These are phyloP conservation scores for Drosophila paracracens DNA, from an alignment of 2,888 invertebrate species.

Conservation along the genomic window DNA sequence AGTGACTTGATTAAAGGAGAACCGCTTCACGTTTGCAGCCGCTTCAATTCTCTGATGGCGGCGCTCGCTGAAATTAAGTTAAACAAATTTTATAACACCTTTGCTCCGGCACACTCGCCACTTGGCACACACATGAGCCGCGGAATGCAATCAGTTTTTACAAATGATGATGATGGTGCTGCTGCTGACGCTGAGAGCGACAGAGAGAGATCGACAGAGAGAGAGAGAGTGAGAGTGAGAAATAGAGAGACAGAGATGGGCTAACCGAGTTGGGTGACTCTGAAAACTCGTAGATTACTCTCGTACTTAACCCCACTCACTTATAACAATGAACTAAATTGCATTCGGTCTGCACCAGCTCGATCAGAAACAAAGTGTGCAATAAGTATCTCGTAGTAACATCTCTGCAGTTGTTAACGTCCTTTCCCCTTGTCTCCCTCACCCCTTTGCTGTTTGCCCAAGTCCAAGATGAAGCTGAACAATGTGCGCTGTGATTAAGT, in stretches of 20 bases:
- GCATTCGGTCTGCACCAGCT: constrained; percentile 55
- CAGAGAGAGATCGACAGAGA: background rate
- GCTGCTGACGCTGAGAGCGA: constrained; percentile 18
- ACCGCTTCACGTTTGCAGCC: constrained; percentile 58
- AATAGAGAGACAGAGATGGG: background rate
- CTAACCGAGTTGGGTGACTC: constrained; percentile 3
- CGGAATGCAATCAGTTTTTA: constrained; percentile 78
- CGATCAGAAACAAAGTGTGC: constrained; percentile 74
- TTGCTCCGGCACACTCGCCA: constrained; percentile 63
- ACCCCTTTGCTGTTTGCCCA: background rate
- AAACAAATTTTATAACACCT: constrained; percentile 84
- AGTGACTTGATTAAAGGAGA: constrained; percentile 69
- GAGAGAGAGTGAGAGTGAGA: background rate
- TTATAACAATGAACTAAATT: constrained; percentile 83
- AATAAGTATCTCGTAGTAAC: constrained; percentile 64
- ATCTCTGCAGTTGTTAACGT: constrained; percentile 71
- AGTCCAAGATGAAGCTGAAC: constrained; percentile 41
- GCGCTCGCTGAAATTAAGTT: constrained; percentile 81
- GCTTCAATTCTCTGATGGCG: constrained; percentile 48
- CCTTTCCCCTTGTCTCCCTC: background rate
- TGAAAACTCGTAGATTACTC: constrained; percentile 64
- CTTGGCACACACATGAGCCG: constrained; percentile 44
- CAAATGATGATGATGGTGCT: constrained; percentile 80
- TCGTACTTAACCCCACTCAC: constrained; percentile 80
- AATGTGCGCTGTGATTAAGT: constrained; percentile 78